Evolutionary conservation across 1,140 invertebrate genomes (phyloP).

Genomic region (Heliconius nattereri): DNA sequence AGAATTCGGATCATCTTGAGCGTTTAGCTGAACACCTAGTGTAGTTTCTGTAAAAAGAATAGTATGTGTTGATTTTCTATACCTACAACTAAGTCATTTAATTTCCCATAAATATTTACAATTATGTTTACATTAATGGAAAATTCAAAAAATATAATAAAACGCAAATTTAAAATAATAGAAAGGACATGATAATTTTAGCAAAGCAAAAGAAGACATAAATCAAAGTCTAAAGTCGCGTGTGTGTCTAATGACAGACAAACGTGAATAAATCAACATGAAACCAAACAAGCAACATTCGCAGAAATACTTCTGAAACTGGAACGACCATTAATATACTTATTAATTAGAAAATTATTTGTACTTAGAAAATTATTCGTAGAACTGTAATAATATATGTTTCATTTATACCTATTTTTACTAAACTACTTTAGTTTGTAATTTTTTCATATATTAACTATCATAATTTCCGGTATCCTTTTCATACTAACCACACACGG

Average conservation of each 20-base stretch:
- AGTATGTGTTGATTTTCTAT: background rate
- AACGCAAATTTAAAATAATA: background rate
- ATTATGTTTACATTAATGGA: no score
- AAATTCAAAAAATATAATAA: background rate
- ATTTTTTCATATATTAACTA: no score
- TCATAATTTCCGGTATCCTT: background rate
- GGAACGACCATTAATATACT: slow-evolving; percentile 24
- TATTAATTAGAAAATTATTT: background rate
- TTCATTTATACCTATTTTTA: no score
- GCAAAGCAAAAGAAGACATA: slow-evolving; percentile 26
- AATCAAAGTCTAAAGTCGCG: slow-evolving; percentile 33
- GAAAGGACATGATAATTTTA: background rate
- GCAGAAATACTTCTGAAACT: slow-evolving; percentile 30
- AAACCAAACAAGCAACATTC: slow-evolving; percentile 26
- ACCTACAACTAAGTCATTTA: no score
- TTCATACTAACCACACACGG: slow-evolving; percentile 64
- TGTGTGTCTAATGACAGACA: slow-evolving; percentile 31
- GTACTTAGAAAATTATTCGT: background rate
- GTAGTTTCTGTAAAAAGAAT: slow-evolving; percentile 58
- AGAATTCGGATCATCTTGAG: slow-evolving; percentile 55
- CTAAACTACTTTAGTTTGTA: no score
- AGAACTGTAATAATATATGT: background rate
- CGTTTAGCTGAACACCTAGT: slow-evolving; percentile 72
- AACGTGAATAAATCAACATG: slow-evolving; percentile 30
- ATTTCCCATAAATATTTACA: background rate